A percentile compares a stretch with the other conserved stretches of the same genome.
Conservation (phyloP, 2,888 invertebrate species). For the Tetragnatha montana region DNA sequence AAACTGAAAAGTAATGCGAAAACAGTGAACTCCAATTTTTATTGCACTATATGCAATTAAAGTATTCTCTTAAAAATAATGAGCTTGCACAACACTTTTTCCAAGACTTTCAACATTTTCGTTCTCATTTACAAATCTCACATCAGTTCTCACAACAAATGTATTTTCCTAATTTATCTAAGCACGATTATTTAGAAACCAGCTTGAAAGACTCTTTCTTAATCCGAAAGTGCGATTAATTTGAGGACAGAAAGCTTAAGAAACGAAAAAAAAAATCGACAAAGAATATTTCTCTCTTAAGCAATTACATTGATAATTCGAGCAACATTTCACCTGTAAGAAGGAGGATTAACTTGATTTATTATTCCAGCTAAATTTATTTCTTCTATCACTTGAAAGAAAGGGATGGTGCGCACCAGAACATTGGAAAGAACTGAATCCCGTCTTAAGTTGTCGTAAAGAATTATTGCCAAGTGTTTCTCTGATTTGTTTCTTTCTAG, state of each 20-base stretch:
- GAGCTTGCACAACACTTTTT: no score
- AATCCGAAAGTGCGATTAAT: background rate
- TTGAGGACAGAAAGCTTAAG: background rate
- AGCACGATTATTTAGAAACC: no score
- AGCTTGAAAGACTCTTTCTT: background rate
- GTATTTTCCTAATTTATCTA: no score
- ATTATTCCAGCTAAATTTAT: conserved; percentile 47
- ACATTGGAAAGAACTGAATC: conserved; percentile 6
- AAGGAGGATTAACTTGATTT: conserved; percentile 31
- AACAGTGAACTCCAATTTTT: no score
- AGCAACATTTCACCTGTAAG: conserved; percentile 30
- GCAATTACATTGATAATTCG: conserved; percentile 18
- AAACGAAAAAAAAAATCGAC: background rate
- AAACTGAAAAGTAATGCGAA: no score
- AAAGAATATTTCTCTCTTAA: conserved; percentile 19
- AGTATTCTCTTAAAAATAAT: no score
- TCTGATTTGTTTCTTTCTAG: background rate
- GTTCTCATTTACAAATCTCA: no score
- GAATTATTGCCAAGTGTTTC: conserved; percentile 26
- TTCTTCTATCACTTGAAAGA: conserved; percentile 3
- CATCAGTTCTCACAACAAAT: no score
- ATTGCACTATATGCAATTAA: no score
- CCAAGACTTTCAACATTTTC: no score
- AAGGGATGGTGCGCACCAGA: conserved; percentile 3
- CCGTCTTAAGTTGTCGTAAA: conserved; percentile 48